Base-by-base conservation (phyloP, 2,888 invertebrate species). In the Scrobipalpa costella region DNA sequence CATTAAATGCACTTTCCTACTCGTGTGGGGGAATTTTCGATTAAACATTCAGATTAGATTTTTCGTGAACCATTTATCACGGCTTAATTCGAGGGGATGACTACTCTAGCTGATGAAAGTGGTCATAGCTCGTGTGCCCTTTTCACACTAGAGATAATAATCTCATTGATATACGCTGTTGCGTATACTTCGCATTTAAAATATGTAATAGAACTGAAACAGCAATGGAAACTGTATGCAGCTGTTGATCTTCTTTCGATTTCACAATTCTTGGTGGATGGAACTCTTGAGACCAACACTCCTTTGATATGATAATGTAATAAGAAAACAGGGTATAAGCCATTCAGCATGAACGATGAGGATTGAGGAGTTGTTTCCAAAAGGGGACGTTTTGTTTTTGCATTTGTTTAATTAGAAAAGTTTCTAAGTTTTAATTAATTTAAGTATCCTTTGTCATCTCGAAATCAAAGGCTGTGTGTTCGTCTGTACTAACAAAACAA, bases 1-100 rank as follows among this genome's bases (percentile, higher is more conserved):
- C 60, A 36, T 17, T 36, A 40, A 52, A 61, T 64, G 67, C 64
- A 67, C 61, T 67, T 65, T 65, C 66, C 69, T 69, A 70, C 65
- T 70, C 50, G 73, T 84, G 81, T 83, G 74, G 89, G 90, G 90
- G 89, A 87, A 84, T 85, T 86, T 88, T 83, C 87, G 84, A 91
- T 91, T 90, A 91, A 90, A 90, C 86, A 91, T 91, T 90, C 88
- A 89, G 90, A 91, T 91, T 90, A 87, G 88, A 89, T 89, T 90
- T 90, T 88, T 88, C 88, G 81, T 81, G 85, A 85, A 78, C 88
- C 90, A 91, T 91, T 89, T 88, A 91, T 91, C 90, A 90, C 81
- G 80, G 81, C 85, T 84, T 90, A 90, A 90, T 89, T 90, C 75
- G 79, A 80, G 83, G 88, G 88, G 85, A 77, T 76, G 80, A 77